Evolutionary conservation across 2,113 vertebrate species (phyloP).

Genomic region (Corvus hawaiiensis): DNA sequence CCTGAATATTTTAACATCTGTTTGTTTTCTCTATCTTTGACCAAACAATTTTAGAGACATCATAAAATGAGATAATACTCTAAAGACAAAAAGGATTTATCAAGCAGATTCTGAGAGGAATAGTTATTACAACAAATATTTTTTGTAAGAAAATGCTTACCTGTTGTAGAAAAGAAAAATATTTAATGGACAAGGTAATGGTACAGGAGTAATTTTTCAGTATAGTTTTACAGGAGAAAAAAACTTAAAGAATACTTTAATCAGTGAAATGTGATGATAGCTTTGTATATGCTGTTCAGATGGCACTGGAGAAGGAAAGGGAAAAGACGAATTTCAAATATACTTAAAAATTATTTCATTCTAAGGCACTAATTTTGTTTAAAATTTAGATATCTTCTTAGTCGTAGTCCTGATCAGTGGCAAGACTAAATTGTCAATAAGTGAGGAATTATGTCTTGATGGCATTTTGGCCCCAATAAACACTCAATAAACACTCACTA

Average conservation of each 20-base stretch:
- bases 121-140: not conserved
- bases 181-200: not conserved
- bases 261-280: accelerated
- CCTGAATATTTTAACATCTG: not conserved
- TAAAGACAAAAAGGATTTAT: not conserved
- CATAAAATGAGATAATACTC: not conserved
- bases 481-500: no score
- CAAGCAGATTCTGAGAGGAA: not conserved
- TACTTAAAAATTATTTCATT: not conserved
- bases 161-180: not conserved
- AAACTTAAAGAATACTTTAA: not conserved
- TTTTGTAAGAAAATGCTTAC: not conserved
- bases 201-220: not conserved
- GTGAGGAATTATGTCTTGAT: not conserved
- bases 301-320: not conserved
- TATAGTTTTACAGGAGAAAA: not conserved
- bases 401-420: not conserved
- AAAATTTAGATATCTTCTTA: not conserved
- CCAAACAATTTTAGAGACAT: not conserved
- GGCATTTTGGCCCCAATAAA: not conserved
- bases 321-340: not conserved
- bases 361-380: not conserved
- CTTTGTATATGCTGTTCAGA: not conserved
- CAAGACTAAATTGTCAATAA: not conserved
- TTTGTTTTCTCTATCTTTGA: not conserved